Evolutionary conservation across 1,140 invertebrate species (phyloP).

Genomic region (Heliothis subflexa): DNA sequence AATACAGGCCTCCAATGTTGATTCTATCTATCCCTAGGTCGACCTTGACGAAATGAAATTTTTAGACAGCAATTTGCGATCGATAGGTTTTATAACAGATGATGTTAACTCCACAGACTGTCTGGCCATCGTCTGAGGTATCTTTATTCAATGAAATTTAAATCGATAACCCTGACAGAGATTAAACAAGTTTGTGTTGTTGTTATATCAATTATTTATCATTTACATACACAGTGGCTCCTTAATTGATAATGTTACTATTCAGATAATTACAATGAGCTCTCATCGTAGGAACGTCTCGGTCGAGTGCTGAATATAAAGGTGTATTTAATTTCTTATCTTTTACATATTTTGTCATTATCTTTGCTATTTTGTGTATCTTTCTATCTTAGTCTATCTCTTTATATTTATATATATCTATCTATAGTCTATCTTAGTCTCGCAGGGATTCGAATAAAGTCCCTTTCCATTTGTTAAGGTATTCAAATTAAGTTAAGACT

Average conservation of each 20-base stretch:
- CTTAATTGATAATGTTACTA: slow-evolving; percentile 25
- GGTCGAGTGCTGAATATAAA: slow-evolving; percentile 15
- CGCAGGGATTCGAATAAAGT: too few relatives aligned
- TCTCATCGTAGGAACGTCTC: not conserved
- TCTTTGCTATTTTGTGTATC: not conserved
- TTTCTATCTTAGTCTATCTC: too few relatives aligned
- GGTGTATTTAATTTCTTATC: not conserved
- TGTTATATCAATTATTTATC: slow-evolving; percentile 27
- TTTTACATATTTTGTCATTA: not conserved
- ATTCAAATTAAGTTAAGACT: too few relatives aligned
- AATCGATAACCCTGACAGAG: slow-evolving; percentile 25
- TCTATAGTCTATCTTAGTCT: too few relatives aligned
- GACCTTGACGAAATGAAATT: not conserved
- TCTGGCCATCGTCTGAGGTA: not conserved
- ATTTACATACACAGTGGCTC: slow-evolving; percentile 27
- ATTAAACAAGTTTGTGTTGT: slow-evolving; percentile 40
- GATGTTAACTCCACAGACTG: slow-evolving; percentile 7
- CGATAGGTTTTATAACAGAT: not conserved
- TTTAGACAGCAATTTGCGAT: not conserved
- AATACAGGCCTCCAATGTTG: slow-evolving; percentile 15
- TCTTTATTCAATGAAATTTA: not conserved
- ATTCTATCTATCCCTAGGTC: not conserved
- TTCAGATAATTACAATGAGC: slow-evolving; percentile 22
- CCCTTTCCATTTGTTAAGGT: too few relatives aligned
- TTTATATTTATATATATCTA: too few relatives aligned